Evolutionary conservation across 2,113 vertebrate species (phyloP).

Genomic region (Geococcyx californianus): DNA sequence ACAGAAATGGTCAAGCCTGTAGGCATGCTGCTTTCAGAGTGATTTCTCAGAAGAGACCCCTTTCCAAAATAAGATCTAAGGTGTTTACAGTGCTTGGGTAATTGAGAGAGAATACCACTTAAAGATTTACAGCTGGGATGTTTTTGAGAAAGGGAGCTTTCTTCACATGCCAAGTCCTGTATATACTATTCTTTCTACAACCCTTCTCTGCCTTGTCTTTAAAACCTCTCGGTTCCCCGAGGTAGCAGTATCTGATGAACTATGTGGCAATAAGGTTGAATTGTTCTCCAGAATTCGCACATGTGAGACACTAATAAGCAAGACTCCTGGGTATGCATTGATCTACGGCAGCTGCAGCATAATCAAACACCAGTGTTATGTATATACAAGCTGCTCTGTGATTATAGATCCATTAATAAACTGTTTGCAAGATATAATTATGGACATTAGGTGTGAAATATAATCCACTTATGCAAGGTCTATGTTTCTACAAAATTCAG

Average conservation of each 20-base stretch:
- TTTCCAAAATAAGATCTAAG: background rate
- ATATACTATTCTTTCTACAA: background rate
- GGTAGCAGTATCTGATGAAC: background rate
- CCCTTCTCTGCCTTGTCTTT: background rate
- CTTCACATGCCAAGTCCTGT: background rate
- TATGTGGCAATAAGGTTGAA: background rate
- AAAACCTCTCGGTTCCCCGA: background rate
- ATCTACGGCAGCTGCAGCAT: slow-evolving; percentile 50
- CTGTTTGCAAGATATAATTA: slow-evolving; percentile 50
- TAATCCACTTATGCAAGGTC: background rate
- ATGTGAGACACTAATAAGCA: background rate
- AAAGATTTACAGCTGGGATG: background rate
- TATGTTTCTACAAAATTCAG: background rate
- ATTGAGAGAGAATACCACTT: background rate
- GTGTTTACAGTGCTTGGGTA: background rate
- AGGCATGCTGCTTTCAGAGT: background rate
- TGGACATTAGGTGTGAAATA: slow-evolving; percentile 20
- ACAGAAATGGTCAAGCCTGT: background rate
- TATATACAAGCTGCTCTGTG: slow-evolving; percentile 1
- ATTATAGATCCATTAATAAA: slow-evolving; percentile 60
- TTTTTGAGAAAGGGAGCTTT: background rate
- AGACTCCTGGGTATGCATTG: slow-evolving; percentile 17
- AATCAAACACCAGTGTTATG: slow-evolving; percentile 31
- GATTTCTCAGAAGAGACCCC: background rate
- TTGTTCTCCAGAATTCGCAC: background rate